These are phyloP conservation scores for Carlito syrichta DNA, from an alignment of 2,113 vertebrate genomes.

Conservation along the genomic window DNA sequence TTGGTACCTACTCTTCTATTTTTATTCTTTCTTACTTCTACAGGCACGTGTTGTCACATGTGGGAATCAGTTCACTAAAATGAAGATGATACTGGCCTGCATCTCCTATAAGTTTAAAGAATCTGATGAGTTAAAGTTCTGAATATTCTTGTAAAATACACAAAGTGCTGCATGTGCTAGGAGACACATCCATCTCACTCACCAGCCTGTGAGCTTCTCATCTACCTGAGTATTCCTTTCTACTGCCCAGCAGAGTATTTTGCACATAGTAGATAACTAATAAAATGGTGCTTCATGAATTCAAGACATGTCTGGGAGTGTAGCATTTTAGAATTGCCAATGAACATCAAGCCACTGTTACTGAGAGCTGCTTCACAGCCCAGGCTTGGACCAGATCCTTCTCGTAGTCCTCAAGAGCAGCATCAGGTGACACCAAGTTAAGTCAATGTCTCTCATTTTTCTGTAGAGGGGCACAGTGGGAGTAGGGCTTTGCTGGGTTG, in stretches of 20 bases:
- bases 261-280: neutral
- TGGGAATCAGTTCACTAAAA: neutral
- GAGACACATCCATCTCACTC: neutral
- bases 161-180: neutral
- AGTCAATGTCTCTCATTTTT: neutral
- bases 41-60: neutral
- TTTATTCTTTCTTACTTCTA: conserved; percentile 3
- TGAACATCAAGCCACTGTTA: neutral
- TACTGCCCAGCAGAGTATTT: neutral
- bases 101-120: neutral
- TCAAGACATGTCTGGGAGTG: neutral
- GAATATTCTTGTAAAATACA: neutral
- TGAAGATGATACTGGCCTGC: neutral
- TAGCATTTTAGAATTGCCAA: neutral
- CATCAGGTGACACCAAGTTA: neutral
- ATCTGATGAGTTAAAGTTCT: neutral
- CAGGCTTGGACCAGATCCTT: neutral
- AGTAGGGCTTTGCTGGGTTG: neutral
- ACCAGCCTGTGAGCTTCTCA: neutral
- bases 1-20: neutral
- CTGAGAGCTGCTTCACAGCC: neutral
- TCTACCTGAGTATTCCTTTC: neutral
- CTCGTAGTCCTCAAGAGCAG: neutral
- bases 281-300: neutral
- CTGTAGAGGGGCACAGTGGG: neutral